phyloP scores from a whole-genome alignment of 2,113 vertebrate species.

The Cynoglossus semilaevis region DNA sequence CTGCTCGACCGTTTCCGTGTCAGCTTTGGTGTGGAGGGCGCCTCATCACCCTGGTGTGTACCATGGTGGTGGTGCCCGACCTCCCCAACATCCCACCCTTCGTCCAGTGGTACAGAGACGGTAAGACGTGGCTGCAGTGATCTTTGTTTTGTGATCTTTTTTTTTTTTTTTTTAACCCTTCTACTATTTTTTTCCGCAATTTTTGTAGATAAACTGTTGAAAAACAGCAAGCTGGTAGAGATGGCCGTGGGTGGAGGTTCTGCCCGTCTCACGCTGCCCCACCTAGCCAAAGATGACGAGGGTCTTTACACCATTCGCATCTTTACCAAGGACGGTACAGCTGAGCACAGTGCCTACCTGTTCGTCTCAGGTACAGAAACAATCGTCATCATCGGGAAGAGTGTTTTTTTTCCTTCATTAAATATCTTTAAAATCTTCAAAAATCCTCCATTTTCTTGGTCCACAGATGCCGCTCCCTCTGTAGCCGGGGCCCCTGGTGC shows the following conservation, averaged over 20 bases:
- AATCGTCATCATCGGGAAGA: not conserved
- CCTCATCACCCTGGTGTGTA: slow-evolving; percentile 83
- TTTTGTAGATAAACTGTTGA: slow-evolving; percentile 80
- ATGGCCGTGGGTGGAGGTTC: slow-evolving; percentile 83
- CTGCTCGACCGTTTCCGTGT: slow-evolving; percentile 89
- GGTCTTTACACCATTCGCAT: slow-evolving; percentile 93
- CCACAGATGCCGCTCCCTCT: slow-evolving; percentile 82
- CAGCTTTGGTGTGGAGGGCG: slow-evolving; percentile 87
- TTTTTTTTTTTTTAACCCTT: not conserved
- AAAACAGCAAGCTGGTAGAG: slow-evolving; percentile 81
- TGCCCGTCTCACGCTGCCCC: slow-evolving; percentile 84
- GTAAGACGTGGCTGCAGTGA: slow-evolving; percentile 69
- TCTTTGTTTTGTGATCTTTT: not conserved
- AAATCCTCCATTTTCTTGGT: not conserved
- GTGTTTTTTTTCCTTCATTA: too few species aligned
- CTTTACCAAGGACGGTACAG: slow-evolving; percentile 84
- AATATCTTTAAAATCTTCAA: too few species aligned
- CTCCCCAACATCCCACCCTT: slow-evolving; percentile 84
- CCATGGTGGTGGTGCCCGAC: slow-evolving; percentile 87
- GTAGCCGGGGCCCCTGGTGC: slow-evolving; percentile 86
- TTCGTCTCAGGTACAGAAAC: slow-evolving; percentile 87
- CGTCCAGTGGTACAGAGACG: slow-evolving; percentile 91
- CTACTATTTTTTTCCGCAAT: not conserved
- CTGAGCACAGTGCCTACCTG: slow-evolving; percentile 90
- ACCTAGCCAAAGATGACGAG: slow-evolving; percentile 95